Percentiles rank a stretch among this genome's conserved stretches.
These are phyloP conservation scores for Agrochola lota DNA, from an alignment of 2,888 invertebrate genomes.

Conservation along the genomic window DNA sequence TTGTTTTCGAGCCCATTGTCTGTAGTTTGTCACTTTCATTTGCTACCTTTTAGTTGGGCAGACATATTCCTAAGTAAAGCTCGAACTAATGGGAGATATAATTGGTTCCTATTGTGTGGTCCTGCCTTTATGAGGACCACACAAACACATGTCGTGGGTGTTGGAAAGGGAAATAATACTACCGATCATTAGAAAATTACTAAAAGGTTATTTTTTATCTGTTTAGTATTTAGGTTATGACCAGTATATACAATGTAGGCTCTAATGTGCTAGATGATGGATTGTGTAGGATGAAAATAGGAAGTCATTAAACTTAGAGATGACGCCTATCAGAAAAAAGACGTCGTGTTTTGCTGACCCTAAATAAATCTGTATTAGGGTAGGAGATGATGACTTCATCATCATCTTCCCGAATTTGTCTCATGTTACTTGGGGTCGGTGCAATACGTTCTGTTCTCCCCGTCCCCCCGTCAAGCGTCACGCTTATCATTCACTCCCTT, in stretches of 20 bases:
- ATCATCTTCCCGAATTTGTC: no score
- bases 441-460: no score
- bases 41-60: conserved; percentile 56
- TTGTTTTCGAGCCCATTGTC: conserved; percentile 79
- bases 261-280: no score
- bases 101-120: conserved; percentile 50
- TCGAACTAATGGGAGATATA: conserved; percentile 56
- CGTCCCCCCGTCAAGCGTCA: no score
- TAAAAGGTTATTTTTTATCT: not conserved
- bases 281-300: not conserved
- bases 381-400: no score
- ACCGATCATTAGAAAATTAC: conserved; percentile 1
- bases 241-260: not conserved
- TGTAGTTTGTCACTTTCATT: conserved; percentile 69
- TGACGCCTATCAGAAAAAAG: not conserved
- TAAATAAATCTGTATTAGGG: not conserved
- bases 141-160: conserved; percentile 1
- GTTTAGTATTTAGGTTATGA: not conserved
- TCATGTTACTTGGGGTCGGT: no score
- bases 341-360: not conserved
- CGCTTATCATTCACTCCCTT: no score
- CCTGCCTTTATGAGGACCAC: conserved; percentile 35
- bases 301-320: not conserved
- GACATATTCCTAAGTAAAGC: conserved; percentile 47
- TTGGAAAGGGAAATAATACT: conserved; percentile 16